Percentiles rank a stretch among this genome's conserved stretches.
Evolutionary conservation across 2,888 invertebrate genomes (phyloP).

Genomic region (Noctua janthina): DNA sequence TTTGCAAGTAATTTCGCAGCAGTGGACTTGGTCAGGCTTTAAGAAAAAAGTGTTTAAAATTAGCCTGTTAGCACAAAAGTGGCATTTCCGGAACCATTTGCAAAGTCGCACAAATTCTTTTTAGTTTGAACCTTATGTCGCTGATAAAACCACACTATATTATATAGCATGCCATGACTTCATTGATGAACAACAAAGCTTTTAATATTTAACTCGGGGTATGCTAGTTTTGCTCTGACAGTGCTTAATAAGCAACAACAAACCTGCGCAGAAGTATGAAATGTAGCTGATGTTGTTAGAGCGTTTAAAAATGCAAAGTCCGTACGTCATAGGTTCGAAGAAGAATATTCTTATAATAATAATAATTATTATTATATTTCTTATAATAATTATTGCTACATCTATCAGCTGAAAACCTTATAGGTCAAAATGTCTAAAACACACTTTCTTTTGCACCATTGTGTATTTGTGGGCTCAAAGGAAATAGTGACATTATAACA

Average conservation of each 20-base stretch:
- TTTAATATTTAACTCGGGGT: neutral
- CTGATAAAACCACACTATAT: neutral
- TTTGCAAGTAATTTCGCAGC: neutral
- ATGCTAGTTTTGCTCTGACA: conserved; percentile 13
- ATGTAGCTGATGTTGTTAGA: conserved; percentile 5
- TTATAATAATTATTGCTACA: neutral
- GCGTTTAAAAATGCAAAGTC: conserved; percentile 36
- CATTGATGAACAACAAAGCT: neutral
- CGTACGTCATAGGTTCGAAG: conserved; percentile 13
- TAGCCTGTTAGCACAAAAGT: neutral
- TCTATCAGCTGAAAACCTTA: neutral
- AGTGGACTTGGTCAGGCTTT: neutral
- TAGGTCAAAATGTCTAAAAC: neutral
- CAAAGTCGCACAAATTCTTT: neutral
- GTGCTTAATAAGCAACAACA: neutral
- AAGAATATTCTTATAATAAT: conserved; percentile 21
- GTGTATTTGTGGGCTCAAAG: neutral
- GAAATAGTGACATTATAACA: neutral
- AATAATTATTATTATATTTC: too few species aligned
- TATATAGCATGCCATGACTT: neutral
- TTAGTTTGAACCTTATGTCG: neutral
- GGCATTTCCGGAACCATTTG: neutral
- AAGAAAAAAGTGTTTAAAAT: neutral
- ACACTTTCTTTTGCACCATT: conserved; percentile 22
- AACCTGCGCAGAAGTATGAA: neutral